Evolutionary conservation across 2,113 vertebrate genomes (phyloP), one percentile per base, ranked within the genome.

Genomic region (Quiscalus mexicanus): DNA sequence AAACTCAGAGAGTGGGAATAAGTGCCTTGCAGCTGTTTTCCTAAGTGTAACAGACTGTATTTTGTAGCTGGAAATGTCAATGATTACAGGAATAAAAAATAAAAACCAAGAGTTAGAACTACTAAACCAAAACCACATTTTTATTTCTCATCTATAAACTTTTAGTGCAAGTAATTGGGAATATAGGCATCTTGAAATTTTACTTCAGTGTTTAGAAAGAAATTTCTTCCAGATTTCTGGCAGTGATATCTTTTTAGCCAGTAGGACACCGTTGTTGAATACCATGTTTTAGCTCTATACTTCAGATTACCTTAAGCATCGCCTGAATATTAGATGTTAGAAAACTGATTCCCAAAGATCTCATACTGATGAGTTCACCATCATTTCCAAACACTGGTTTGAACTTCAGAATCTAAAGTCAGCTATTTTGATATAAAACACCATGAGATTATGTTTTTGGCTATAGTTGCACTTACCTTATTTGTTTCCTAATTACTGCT

Each of bases 141-240:
- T 94, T 89, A 92, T 95, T 91, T 95, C 65, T 71, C 56, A 77
- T 44, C 79, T 87, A 75, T 91, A 93, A 97, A 87, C 33, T 87
- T 93, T 82, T 87, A 95, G 74, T 95, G 53, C 52, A 84, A 92
- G 76, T 90, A 80, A 92, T 96, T 86, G 87, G 52, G 39, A 93
- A 70, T 90, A 70, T 47, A 88, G 50, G n/a, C 79, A 89, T 88
- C 85, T 88, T 93, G 60, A 96, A 87, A 87, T 96, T 93, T 93
- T 93, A 77, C 24, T 93, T 86, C 42, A 81, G 10, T 67, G 28
- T 88, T 92, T 77, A 63, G 69, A 90, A 77, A 68, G 59, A 84
- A 74, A 87, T 81, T n/a, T 55, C 39, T 75, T 81, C 56, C 64
- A 70, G 45, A 58, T 64, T 92, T 77, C 67, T 95, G 37, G 22